Evolutionary conservation across 2,797 vertebrate species (phyloP), one percentile per base, ranked within the genome.

Genomic region (Clarias platycephalus): DNA sequence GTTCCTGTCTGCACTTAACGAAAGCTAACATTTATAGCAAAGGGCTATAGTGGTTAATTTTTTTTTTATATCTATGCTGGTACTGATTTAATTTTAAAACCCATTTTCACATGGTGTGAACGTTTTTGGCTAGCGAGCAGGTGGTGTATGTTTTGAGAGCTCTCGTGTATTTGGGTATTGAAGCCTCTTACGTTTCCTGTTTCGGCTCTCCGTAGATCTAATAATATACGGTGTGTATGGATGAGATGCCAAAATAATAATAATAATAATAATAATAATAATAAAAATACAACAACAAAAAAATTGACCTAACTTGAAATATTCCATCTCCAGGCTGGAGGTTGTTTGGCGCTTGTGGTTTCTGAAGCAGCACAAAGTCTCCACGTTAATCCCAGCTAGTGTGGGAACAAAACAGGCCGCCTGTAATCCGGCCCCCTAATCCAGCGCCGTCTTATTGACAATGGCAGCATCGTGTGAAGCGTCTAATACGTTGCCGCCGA

Each of bases 311-410:
- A 62, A 63, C 70, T 83, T 64, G 70, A 70, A 80, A 83, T 75
- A 81, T 84, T 79, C 67, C 83, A 60, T 84, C 66, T 86, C 75
- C 82, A 68, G 84, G 78, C 83, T 72, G 72, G 71, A 82, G 82
- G 58, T 64, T 78, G 68, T 80, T 49, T 57, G 57, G 75, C 10
- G 60, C 70, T 44, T 64, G 76, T 64, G 75, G 81, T 80, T 85
- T 80, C 80, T 84, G 82, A 86, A 84, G 86, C 85, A 83, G 83
- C 84, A 88, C 83, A 89, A 84, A 88, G 85, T 83, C 62, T 77
- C 62, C 26, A 57, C 71, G 86, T 71, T 93, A 88, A 91, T 93
- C 84, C 84, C 26, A 86, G 66, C 75, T 85, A 92, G 81, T 86
- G 83, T 63, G 84, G 75, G 37, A 84, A 88, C 86, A 82, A 84